These are phyloP conservation scores for Oncopeltus fasciatus DNA, from an alignment of 1,140 invertebrate species.

Conservation along the genomic window DNA sequence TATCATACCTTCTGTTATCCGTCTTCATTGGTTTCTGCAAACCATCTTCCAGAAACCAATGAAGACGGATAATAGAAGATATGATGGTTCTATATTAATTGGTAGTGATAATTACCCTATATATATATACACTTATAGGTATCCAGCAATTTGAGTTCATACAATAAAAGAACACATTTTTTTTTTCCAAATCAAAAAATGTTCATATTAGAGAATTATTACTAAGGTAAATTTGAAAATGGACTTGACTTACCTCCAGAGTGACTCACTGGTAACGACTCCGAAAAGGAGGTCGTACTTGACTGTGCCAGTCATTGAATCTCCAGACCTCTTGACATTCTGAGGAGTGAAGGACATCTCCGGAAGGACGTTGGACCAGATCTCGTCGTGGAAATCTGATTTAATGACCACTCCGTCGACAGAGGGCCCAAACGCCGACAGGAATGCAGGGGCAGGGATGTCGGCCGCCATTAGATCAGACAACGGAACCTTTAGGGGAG, in stretches of 20 bases:
- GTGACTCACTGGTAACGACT: conserved; percentile 66
- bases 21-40: no score
- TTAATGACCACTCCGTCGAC: conserved; percentile 77
- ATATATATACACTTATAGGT: no score
- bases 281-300: conserved; percentile 70
- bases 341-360: conserved; percentile 24
- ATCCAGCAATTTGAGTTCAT: no score
- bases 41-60: no score
- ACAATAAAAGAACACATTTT: no score
- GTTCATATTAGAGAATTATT: neutral
- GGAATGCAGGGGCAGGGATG: conserved; percentile 65
- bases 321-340: conserved; percentile 30
- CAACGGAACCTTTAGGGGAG: conserved; percentile 40
- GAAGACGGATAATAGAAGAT: no score
- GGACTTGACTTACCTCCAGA: conserved; percentile 43
- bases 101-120: no score
- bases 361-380: conserved; percentile 32
- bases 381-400: conserved; percentile 58
- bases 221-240: conserved; percentile 32
- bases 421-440: conserved; percentile 70
- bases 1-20: no score
- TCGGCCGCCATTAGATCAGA: conserved; percentile 63
- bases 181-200: no score
- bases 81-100: no score
- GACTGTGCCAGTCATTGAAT: conserved; percentile 35